Evolutionary conservation across 30 jellyfish, hydroid and myxozoan species (phyloP), one percentile per base, ranked within the genome.

Genomic region (Rhopilema esculentum): DNA sequence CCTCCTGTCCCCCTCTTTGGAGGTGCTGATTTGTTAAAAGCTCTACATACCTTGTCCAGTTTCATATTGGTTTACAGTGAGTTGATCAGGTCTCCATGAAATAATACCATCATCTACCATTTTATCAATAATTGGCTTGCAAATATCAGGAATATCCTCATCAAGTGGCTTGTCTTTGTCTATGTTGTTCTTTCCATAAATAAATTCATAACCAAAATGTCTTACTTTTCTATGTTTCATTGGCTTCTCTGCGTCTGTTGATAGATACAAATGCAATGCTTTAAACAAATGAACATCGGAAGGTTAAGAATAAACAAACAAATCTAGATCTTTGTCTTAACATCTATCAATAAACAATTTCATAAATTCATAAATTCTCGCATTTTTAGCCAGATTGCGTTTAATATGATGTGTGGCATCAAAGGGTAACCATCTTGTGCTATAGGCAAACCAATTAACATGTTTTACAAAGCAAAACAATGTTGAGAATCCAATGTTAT

Each of bases 121-220:
- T 81, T 86, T 88, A 17, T 92, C 92, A 30, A 89, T 61, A 26
- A 96, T 15, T 0, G 88, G 75, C 23, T 80, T 57, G 53, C 97
- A 92, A 16, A 88, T 76, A 0, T 49, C 76, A 9, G 99, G 99
- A 26, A 96, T 96, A 15, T 82, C 72, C 27, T 85, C 90, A 8
- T 52, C 81, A 19, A 91, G 80, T 74, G 99, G 99, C 16, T 73
- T 88, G 28, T 86, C 69, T 61, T 75, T 91, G 68, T 91, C 98
- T 27, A 92, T 67, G 69, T 91, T 75, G 71, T 96, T 96, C 32
- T 68, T 77, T 0, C 95, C 97, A 85, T 96, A 96, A 27, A 80
- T 78, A 77, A 96, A 96, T 61, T 91, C 97, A 89, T 96, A 96
- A 0, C 99, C 99, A 89, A 66, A 96, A 69, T 96, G 99, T 61